A percentile compares a stretch with the other conserved stretches of the same genome.
phyloP scores from a whole-genome alignment of 1,140 invertebrate species.

The Prorops nasuta region DNA sequence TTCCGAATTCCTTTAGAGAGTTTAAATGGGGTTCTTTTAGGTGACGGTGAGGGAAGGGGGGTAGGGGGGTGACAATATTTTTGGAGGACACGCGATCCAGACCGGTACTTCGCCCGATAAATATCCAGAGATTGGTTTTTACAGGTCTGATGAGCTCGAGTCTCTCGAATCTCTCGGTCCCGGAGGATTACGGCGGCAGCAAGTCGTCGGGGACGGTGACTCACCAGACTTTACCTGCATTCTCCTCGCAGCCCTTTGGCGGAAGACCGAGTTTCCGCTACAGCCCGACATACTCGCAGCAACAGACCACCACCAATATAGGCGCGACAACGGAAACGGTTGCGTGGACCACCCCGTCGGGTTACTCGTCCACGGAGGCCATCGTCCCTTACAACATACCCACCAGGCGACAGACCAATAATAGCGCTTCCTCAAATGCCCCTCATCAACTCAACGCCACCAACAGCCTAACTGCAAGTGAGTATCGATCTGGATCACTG shows the following conservation, averaged over 20 bases:
- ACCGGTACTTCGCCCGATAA: too few species aligned
- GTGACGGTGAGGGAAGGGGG: too few species aligned
- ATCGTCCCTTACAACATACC: slow-evolving; percentile 27
- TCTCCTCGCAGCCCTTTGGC: slow-evolving; percentile 43
- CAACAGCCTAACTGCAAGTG: slow-evolving; percentile 39
- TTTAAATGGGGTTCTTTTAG: too few species aligned
- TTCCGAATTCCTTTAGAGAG: too few species aligned
- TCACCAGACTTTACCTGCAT: slow-evolving; percentile 43
- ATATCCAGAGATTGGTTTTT: slow-evolving; percentile 5
- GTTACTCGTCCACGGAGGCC: too few species aligned
- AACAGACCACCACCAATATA: slow-evolving; percentile 15
- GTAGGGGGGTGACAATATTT: too few species aligned
- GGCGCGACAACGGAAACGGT: neutral
- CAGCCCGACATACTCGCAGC: slow-evolving; percentile 36
- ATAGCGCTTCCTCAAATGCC: slow-evolving; percentile 15
- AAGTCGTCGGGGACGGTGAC: slow-evolving; percentile 35
- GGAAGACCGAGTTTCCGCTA: slow-evolving; percentile 33
- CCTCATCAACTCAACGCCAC: slow-evolving; percentile 40
- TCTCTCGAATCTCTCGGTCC: slow-evolving; percentile 27
- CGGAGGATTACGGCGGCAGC: slow-evolving; percentile 39
- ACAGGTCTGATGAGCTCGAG: slow-evolving; percentile 19
- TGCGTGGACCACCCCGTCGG: too few species aligned
- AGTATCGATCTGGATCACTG: too few species aligned
- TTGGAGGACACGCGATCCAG: too few species aligned
- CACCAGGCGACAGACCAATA: slow-evolving; percentile 27